These are phyloP conservation scores for Eristalis intricaria DNA, from an alignment of 2,888 invertebrate genomes.

Conservation along the genomic window DNA sequence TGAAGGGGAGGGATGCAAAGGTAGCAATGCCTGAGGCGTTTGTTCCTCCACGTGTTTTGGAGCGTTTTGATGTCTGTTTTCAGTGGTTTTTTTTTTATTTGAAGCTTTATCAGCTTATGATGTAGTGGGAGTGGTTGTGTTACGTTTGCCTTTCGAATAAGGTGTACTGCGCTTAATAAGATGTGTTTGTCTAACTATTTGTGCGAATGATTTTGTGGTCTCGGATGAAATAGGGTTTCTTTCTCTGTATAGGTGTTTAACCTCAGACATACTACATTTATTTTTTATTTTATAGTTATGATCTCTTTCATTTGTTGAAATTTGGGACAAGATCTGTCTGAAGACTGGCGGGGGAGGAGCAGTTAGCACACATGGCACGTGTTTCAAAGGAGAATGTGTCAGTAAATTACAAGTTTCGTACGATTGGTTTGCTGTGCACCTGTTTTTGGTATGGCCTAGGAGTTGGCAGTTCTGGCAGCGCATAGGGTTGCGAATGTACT, in stretches of 20 bases:
- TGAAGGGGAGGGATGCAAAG: no score
- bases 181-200: not conserved
- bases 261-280: not conserved
- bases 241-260: not conserved
- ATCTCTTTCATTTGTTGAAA: constrained; percentile 6
- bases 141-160: not conserved
- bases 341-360: not conserved
- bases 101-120: not conserved
- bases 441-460: constrained; percentile 7
- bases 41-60: no score
- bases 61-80: no score
- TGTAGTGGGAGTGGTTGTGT: not conserved
- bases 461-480: constrained; percentile 19
- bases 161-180: not conserved
- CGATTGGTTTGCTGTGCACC: not conserved
- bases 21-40: no score
- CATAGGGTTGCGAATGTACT: no score
- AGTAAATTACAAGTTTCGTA: constrained; percentile 9
- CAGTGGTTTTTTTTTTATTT: not conserved
- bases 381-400: not conserved
- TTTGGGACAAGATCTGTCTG: no score
- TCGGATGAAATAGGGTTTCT: not conserved
- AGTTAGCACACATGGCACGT: not conserved
- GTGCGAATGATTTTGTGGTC: not conserved
- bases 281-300: not conserved